Base-by-base conservation (phyloP, 2,797 vertebrate species). In the Diplodus puntazzo region DNA sequence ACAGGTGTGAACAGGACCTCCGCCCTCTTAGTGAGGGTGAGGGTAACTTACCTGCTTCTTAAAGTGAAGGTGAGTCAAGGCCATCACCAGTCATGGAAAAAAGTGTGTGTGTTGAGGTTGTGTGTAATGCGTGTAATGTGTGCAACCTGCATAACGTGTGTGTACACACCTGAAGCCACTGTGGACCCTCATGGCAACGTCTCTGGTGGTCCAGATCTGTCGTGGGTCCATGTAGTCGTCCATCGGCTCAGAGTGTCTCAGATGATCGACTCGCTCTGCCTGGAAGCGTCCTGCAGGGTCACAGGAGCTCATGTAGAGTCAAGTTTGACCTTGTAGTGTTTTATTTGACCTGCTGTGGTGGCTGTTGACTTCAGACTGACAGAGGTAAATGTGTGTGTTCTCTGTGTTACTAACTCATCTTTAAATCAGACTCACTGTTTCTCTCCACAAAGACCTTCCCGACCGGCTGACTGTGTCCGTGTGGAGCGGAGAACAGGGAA, bases 391-490 rank as follows among this genome's bases (percentile, higher is more conserved):
- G 14, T 34, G 25, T 59, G 57, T 59, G 14, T 46, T 46, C 14
- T 4, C 45, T 46, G 16, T 11, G 42, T 43, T 30, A 30, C 30
- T 5, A 5, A 30, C 30, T 30, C 30, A 30, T 30, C 30, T 30
- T 30, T 30, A 43, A 43, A 13, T 2, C 42, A 48, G 46, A 18
- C 97, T 96, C 92, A 99, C 98, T 89, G 86, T 94, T 97, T 84
- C 96, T 96, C 90, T 99, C 98, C 79, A 99, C 95, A 58, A 98
- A 98, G 21, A 98, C 95, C 87, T 96, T 97, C 62, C 96, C 94
- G 4, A 97, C 94, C 1, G 97, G 96, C 74, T 98, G 97, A 92
- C 97, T 98, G 77, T 94, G 87, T 20, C 96, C 95, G 2, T 94
- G 94, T 2, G 98, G 97, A 43, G 96, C 96, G 0, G 97, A 96